A percentile compares a stretch with the other conserved stretches of the same genome.
These are phyloP conservation scores for Palythoa grandis DNA, from an alignment of 92 coral and sea anemone genomes.

Conservation along the genomic window DNA sequence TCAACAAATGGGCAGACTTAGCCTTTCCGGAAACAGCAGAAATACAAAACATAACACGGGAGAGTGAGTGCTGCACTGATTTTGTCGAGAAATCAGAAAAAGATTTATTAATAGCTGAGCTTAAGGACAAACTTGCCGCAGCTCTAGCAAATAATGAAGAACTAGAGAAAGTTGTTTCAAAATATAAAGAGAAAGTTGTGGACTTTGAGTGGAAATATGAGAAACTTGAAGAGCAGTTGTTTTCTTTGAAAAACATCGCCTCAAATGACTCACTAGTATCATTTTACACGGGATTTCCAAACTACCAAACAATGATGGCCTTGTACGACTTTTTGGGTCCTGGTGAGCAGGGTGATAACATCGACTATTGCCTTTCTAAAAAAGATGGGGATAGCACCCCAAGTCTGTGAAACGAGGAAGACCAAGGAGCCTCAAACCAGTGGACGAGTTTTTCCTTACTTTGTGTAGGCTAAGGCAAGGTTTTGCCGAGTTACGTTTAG, in stretches of 20 bases:
- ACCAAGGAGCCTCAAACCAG: conserved; percentile 29
- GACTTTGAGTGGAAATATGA: conserved; percentile 8
- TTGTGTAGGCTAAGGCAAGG: conserved; percentile 51
- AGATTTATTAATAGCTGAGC: conserved; percentile 25
- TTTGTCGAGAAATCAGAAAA: neutral
- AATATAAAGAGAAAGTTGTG: neutral
- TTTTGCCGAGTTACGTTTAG: conserved; percentile 40
- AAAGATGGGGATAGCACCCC: neutral
- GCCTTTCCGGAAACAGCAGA: conserved; percentile 26
- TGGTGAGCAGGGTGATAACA: conserved; percentile 7
- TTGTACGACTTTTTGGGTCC: conserved; percentile 18
- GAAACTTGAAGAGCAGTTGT: neutral
- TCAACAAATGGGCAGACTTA: conserved; percentile 18
- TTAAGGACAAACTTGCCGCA: conserved; percentile 29
- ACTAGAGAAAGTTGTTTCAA: conserved; percentile 5
- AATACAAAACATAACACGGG: conserved; percentile 14
- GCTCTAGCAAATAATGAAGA: neutral
- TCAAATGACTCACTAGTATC: conserved; percentile 14
- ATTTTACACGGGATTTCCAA: conserved; percentile 49
- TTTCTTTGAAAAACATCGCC: conserved; percentile 5
- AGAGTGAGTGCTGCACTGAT: conserved; percentile 6
- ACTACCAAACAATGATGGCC: conserved; percentile 23
- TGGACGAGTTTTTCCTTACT: conserved; percentile 31
- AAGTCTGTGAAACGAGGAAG: conserved; percentile 27
- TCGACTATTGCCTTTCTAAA: neutral